These are phyloP conservation scores for Eretmochelys imbricata DNA, from an alignment of 2,113 vertebrate species.

Conservation along the genomic window DNA sequence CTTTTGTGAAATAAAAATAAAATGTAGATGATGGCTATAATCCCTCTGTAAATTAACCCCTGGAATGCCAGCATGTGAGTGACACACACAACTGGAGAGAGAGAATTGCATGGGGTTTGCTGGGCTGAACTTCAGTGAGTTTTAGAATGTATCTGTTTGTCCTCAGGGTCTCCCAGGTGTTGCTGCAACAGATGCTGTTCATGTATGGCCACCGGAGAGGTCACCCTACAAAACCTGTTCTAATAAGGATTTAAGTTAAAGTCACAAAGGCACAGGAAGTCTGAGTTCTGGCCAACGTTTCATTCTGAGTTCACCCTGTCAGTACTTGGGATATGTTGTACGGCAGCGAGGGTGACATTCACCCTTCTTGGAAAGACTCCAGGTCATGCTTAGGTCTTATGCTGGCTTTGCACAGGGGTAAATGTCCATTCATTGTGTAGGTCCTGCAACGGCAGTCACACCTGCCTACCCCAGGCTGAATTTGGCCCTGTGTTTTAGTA, in stretches of 20 bases:
- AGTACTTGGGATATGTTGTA: neutral
- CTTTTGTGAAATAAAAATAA: neutral
- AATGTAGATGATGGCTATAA: neutral
- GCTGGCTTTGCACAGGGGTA: neutral
- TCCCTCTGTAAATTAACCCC: neutral
- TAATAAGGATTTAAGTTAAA: neutral
- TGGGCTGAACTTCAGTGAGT: neutral
- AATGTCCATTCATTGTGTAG: neutral
- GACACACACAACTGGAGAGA: neutral
- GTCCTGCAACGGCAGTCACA: neutral
- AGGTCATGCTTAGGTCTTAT: neutral
- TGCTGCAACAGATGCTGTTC: neutral
- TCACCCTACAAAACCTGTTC: neutral
- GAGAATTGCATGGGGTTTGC: neutral
- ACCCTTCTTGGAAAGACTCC: neutral
- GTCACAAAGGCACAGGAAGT: neutral
- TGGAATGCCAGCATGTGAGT: neutral
- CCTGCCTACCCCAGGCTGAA: neutral
- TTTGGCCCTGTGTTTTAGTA: neutral
- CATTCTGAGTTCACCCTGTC: neutral
- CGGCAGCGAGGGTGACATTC: rapidly evolving
- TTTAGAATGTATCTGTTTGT: neutral
- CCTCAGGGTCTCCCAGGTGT: neutral
- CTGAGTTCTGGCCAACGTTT: neutral
- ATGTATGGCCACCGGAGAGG: neutral